Evolutionary conservation across 2,797 vertebrate species (phyloP).

Genomic region (Bradypodion ventrale): DNA sequence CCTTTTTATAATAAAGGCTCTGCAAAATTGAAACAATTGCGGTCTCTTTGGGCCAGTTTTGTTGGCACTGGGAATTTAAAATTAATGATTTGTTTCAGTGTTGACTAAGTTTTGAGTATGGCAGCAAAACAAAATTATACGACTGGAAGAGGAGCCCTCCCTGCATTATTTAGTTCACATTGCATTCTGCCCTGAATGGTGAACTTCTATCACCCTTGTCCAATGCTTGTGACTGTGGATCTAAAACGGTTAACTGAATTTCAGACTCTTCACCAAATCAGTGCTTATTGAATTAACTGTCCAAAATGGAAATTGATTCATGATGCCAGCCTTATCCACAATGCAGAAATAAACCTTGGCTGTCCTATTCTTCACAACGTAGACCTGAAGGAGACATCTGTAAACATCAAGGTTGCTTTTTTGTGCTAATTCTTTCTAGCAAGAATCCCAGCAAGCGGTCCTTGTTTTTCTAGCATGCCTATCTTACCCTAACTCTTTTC

Average conservation of each 20-base stretch:
- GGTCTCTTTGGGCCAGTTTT: too few relatives aligned
- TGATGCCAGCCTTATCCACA: too few relatives aligned
- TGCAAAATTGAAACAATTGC: too few relatives aligned
- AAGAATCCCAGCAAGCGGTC: neutral
- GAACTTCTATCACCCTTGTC: too few relatives aligned
- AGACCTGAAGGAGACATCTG: neutral
- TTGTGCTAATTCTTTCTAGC: neutral
- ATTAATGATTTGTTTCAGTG: too few relatives aligned
- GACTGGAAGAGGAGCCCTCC: neutral
- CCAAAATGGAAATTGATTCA: neutral
- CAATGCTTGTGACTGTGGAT: neutral
- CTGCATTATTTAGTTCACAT: neutral
- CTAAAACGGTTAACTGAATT: neutral
- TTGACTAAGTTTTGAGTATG: too few relatives aligned
- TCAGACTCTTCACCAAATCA: neutral
- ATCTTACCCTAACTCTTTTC: neutral
- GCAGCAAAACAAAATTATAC: neutral
- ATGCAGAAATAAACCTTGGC: neutral
- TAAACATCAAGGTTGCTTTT: neutral
- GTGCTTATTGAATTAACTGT: neutral
- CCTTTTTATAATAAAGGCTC: too few relatives aligned
- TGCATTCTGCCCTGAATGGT: too few relatives aligned
- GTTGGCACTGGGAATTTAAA: too few relatives aligned
- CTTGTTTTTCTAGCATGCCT: neutral
- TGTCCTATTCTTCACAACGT: neutral